Evolutionary conservation across 2,888 invertebrate species (phyloP).

Genomic region (Adineta ricciae): DNA sequence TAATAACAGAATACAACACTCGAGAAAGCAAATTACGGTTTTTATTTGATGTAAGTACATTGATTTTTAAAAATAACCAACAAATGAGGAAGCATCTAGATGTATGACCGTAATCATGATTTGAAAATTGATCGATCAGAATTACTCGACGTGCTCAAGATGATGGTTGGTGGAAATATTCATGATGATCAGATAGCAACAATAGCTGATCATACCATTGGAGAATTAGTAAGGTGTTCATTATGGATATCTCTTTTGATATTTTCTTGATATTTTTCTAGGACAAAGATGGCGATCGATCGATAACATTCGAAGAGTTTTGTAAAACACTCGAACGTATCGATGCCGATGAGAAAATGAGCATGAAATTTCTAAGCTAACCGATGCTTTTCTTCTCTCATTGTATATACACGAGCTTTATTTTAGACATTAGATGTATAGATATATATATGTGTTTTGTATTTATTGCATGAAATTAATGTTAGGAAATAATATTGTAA

Average conservation of each 20-base stretch:
- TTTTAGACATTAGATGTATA: not conserved
- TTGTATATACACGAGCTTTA: not conserved
- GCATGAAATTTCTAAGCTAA: constrained; percentile 33
- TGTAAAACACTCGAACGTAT: constrained; percentile 29
- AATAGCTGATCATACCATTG: constrained; percentile 31
- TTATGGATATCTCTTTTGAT: not conserved
- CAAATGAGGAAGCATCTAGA: not conserved
- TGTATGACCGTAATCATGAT: constrained; percentile 22
- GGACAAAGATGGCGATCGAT: not conserved
- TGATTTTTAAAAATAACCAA: no score
- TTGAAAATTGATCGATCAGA: not conserved
- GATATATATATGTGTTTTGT: not conserved
- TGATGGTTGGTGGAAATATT: constrained; percentile 17
- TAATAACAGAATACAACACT: not conserved
- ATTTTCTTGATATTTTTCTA: not conserved
- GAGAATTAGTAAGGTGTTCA: not conserved
- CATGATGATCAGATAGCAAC: constrained; percentile 28
- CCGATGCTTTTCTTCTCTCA: not conserved
- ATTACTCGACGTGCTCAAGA: not conserved
- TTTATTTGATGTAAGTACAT: constrained; percentile 13
- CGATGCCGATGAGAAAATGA: constrained; percentile 33
- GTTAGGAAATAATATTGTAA: not conserved
- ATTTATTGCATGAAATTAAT: not conserved
- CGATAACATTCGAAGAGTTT: constrained; percentile 32
- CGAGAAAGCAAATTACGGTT: not conserved